phyloP scores from a whole-genome alignment of 2,113 vertebrate genomes.

The Nothobranchius furzeri region DNA sequence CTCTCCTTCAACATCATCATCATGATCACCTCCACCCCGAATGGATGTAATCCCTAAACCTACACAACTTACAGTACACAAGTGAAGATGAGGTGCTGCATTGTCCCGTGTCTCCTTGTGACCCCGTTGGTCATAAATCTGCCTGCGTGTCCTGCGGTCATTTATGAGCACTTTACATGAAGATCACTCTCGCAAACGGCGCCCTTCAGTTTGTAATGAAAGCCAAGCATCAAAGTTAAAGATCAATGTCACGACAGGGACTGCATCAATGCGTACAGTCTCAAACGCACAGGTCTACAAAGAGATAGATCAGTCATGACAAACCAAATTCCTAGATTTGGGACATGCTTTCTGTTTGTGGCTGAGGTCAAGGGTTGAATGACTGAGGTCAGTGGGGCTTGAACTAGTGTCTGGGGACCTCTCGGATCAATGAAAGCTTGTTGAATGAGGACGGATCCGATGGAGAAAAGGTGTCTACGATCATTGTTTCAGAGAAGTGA shows the following conservation, averaged over 20 bases:
- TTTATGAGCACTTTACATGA: conserved; percentile 76
- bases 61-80: conserved; percentile 18
- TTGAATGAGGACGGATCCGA: conserved; percentile 60
- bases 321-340: conserved; percentile 5
- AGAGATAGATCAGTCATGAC: conserved; percentile 18
- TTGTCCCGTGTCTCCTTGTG: conserved; percentile 64
- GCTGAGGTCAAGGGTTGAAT: conserved; percentile 81
- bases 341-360: conserved; percentile 26
- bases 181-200: conserved; percentile 72
- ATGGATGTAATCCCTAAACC: conserved; percentile 36
- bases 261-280: conserved; percentile 32
- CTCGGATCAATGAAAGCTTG: conserved; percentile 64
- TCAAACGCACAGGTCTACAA: background rate
- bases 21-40: conserved; percentile 14
- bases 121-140: conserved; percentile 65
- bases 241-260: conserved; percentile 58
- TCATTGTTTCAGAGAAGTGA: background rate
- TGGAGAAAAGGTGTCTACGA: conserved; percentile 36
- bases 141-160: conserved; percentile 55
- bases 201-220: conserved; percentile 72
- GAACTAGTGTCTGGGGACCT: conserved; percentile 48
- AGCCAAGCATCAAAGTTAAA: conserved; percentile 63
- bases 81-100: conserved; percentile 52
- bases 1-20: conserved; percentile 21
- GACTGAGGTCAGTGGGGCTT: conserved; percentile 80